These are phyloP conservation scores for Drymonia ruficornis DNA, from an alignment of 2,888 invertebrate species.

Conservation along the genomic window DNA sequence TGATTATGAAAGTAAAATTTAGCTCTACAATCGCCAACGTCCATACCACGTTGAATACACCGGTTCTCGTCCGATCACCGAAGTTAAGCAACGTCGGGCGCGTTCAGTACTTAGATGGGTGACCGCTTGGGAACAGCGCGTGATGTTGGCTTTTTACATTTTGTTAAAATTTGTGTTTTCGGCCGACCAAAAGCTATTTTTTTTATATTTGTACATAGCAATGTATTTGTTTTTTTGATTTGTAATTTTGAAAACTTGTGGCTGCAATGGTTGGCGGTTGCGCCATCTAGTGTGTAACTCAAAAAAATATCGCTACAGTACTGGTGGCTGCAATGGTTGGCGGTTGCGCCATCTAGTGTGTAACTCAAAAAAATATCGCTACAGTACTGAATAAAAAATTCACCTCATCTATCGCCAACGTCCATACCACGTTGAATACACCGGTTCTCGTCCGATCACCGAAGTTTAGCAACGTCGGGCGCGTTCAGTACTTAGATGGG, in stretches of 20 bases:
- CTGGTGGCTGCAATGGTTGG: too few species aligned
- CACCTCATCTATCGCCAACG: constrained; percentile 40
- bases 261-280: too few species aligned
- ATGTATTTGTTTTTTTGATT: too few species aligned
- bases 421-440: constrained; percentile 77
- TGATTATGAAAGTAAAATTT: not conserved
- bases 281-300: too few species aligned
- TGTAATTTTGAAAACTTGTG: too few species aligned
- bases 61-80: constrained; percentile 82
- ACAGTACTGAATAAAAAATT: not conserved
- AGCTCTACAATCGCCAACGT: constrained; percentile 15
- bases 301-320: too few species aligned
- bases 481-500: constrained; percentile 81
- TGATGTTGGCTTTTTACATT: constrained; percentile 64
- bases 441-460: constrained; percentile 82
- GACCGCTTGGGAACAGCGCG: constrained; percentile 78
- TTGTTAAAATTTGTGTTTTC: too few species aligned
- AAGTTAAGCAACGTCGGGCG: constrained; percentile 81
- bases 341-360: too few species aligned
- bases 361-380: too few species aligned
- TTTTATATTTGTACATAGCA: too few species aligned
- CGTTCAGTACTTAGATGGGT: constrained; percentile 81
- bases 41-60: constrained; percentile 68
- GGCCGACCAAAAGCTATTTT: too few species aligned
- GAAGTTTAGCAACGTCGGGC: constrained; percentile 81